A percentile compares a stretch with the other conserved stretches of the same genome.
phyloP scores from a whole-genome alignment of 2,113 vertebrate genomes.

The Erythrocercus mccallii region DNA sequence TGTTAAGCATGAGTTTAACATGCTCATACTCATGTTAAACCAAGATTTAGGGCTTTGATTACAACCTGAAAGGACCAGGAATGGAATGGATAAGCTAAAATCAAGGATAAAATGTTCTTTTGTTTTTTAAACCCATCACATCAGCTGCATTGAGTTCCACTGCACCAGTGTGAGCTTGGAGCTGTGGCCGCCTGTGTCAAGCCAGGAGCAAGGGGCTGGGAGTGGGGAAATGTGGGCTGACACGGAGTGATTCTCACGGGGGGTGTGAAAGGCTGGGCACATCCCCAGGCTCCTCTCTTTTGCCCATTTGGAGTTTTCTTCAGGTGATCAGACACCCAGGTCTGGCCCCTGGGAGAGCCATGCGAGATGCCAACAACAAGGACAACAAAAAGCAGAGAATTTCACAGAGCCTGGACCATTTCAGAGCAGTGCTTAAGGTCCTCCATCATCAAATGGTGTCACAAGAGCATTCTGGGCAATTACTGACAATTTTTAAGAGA shows the following conservation, averaged over 20 bases:
- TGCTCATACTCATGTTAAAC: no score
- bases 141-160: background rate
- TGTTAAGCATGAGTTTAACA: no score
- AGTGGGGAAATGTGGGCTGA: background rate
- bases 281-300: background rate
- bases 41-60: background rate
- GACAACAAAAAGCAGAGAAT: background rate
- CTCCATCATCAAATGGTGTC: conserved; percentile 43
- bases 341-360: background rate
- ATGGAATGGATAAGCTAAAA: background rate
- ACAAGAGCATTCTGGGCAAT: conserved; percentile 49
- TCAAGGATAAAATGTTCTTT: no score
- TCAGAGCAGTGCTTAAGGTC: background rate
- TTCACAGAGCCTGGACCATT: background rate
- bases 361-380: background rate
- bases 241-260: accelerated
- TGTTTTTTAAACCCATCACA: accelerated
- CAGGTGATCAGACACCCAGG: background rate
- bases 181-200: background rate
- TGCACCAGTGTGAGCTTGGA: background rate
- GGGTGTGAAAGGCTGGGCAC: background rate
- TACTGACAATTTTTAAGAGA: conserved; percentile 27
- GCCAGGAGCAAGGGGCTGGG: background rate
- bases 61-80: background rate
- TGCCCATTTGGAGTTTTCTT: background rate